A percentile compares a stretch with the other conserved stretches of the same genome.
Evolutionary conservation across 2,797 vertebrate species (phyloP).

Genomic region (Tadarida brasiliensis): DNA sequence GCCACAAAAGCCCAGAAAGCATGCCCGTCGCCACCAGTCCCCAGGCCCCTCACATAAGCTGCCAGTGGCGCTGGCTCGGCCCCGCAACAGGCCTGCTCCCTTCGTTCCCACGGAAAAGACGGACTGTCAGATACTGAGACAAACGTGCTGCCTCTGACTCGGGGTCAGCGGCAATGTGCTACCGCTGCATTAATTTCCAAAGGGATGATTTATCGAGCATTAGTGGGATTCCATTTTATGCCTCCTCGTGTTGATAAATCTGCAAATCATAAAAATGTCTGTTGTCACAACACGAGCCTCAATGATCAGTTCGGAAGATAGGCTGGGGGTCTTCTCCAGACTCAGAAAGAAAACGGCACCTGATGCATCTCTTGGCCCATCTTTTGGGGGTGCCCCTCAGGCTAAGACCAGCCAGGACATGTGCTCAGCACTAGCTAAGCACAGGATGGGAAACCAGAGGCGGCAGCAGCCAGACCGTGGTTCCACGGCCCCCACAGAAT

Average conservation of each 20-base stretch:
- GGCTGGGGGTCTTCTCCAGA: background rate
- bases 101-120: background rate
- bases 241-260: background rate
- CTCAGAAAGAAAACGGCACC: background rate
- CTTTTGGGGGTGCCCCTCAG: background rate
- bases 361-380: background rate
- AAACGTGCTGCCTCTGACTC: background rate
- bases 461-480: background rate
- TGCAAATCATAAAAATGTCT: background rate
- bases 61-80: accelerated
- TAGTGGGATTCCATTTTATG: background rate
- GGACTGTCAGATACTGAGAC: background rate
- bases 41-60: background rate
- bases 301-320: background rate
- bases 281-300: background rate
- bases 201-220: background rate
- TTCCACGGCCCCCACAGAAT: background rate
- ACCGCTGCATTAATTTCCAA: background rate
- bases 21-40: background rate
- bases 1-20: background rate
- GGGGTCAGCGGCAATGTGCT: background rate
- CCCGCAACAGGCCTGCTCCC: background rate
- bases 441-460: background rate
- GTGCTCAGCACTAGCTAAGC: background rate
- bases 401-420: background rate